These are phyloP conservation scores for Erithacus rubecula DNA, from an alignment of 2,797 vertebrate species.

Conservation along the genomic window DNA sequence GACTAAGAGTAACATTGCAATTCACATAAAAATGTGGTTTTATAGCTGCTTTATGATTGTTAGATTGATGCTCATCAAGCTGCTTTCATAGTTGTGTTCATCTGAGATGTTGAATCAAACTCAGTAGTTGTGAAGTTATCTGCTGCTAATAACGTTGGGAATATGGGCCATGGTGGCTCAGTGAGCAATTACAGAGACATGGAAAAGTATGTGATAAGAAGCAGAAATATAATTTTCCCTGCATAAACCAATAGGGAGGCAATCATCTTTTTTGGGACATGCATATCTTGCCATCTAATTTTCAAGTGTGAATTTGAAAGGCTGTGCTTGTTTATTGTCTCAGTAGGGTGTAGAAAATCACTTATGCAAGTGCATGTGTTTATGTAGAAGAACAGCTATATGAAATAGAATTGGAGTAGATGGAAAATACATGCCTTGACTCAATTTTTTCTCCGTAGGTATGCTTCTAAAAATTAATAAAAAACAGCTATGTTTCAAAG, in stretches of 20 bases:
- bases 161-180: background rate
- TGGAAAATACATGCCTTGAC: background rate
- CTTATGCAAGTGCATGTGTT: background rate
- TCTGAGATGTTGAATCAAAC: conserved; percentile 33
- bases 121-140: background rate
- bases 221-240: background rate
- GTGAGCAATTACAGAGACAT: background rate
- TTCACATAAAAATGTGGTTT: conserved; percentile 36
- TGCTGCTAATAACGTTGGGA: background rate
- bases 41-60: conserved; percentile 52
- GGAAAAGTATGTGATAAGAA: background rate
- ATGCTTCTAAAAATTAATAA: background rate
- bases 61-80: conserved; percentile 34
- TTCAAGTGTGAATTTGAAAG: conserved; percentile 6
- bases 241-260: background rate
- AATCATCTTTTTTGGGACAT: background rate
- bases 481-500: background rate
- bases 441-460: background rate
- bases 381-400: background rate
- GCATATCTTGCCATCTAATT: background rate
- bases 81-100: conserved; percentile 24
- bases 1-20: conserved; percentile 31
- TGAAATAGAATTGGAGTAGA: background rate
- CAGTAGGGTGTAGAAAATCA: background rate
- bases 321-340: background rate